These are phyloP conservation scores for Sinella curviseta DNA, from an alignment of 1,140 invertebrate species.

Conservation along the genomic window DNA sequence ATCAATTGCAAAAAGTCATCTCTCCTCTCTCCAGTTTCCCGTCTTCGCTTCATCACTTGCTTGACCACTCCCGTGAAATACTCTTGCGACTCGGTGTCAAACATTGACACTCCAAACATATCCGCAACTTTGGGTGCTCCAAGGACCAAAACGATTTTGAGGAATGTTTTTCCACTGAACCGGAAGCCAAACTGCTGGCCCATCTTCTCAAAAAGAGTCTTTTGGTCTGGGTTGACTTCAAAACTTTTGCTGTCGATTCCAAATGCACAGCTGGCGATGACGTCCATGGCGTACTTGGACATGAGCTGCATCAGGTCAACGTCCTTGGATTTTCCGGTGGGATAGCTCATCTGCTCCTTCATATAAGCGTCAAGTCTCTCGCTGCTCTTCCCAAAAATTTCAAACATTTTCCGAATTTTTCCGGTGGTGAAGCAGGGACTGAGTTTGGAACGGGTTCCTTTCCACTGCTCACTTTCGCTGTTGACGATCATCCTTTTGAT, in stretches of 20 bases:
- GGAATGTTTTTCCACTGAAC: neutral
- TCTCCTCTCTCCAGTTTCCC: conserved; percentile 27
- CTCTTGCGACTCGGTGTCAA: neutral
- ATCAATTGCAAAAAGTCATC: conserved; percentile 56
- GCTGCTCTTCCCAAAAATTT: no score
- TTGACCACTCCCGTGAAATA: conserved; percentile 33
- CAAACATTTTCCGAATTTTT: no score
- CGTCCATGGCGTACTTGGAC: conserved; percentile 34
- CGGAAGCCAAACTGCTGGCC: conserved; percentile 5
- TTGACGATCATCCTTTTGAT: no score
- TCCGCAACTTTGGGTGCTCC: neutral
- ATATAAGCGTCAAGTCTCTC: no score
- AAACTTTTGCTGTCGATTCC: conserved; percentile 36
- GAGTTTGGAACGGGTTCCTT: no score
- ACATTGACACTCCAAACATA: neutral
- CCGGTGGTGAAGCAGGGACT: no score
- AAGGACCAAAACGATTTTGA: neutral
- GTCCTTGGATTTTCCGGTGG: no score
- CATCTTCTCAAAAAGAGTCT: conserved; percentile 1
- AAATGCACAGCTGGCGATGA: conserved; percentile 36
- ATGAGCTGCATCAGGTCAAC: conserved; percentile 23
- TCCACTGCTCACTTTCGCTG: no score
- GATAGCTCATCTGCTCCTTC: no score
- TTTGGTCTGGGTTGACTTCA: neutral
- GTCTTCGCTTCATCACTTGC: conserved; percentile 19